A percentile compares a stretch with the other conserved stretches of the same genome.
phyloP scores from a whole-genome alignment of 2,113 vertebrate genomes.

The Petaurus breviceps region DNA sequence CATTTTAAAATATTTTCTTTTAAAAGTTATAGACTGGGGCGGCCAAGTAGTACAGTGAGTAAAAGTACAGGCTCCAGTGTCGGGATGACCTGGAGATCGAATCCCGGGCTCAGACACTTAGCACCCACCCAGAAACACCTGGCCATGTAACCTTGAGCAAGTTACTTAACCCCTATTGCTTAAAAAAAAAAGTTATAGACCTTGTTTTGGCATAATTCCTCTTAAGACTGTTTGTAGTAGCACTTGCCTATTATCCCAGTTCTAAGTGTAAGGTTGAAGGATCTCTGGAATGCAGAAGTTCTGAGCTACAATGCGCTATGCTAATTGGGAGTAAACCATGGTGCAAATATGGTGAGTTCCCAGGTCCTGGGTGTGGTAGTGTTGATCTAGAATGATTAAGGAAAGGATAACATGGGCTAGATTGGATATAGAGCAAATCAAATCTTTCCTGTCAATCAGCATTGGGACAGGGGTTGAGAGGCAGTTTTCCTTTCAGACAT shows the following conservation, averaged over 20 bases:
- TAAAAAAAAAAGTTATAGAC: neutral
- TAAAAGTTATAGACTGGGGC: neutral
- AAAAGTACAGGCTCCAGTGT: too few species aligned
- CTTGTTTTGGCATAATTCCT: neutral
- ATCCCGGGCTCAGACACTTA: too few species aligned
- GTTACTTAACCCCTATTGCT: too few species aligned
- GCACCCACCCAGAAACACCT: too few species aligned
- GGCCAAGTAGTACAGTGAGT: too few species aligned
- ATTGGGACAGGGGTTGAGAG: neutral
- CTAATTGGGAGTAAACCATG: neutral
- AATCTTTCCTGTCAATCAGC: neutral
- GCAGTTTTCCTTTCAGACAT: neutral
- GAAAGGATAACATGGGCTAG: neutral
- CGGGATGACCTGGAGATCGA: too few species aligned
- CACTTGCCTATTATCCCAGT: neutral
- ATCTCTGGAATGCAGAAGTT: neutral
- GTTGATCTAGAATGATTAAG: neutral
- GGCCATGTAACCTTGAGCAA: too few species aligned
- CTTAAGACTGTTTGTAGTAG: neutral
- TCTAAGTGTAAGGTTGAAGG: neutral
- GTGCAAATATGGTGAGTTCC: neutral
- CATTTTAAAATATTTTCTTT: neutral
- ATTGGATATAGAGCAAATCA: neutral
- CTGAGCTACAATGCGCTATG: neutral
- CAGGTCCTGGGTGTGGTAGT: neutral